Conservation (phyloP, 2,797 vertebrate species). For the Hemibagrus guttatus region DNA sequence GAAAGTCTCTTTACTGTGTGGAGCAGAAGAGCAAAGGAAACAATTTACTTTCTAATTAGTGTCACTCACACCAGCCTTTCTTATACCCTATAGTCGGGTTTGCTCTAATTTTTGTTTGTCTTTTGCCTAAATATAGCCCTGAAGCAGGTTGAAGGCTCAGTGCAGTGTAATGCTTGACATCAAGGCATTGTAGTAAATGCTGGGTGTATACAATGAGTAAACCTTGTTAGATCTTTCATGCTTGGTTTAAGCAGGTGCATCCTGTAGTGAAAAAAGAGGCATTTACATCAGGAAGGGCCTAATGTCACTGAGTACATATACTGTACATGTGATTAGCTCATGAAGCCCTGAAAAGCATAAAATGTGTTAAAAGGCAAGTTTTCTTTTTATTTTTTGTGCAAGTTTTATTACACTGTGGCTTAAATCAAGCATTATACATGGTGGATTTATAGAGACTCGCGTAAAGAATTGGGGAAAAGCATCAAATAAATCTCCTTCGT, state of each 20-base stretch:
- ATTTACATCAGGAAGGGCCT: slow-evolving; percentile 45
- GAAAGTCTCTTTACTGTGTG: neutral
- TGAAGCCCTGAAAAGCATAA: slow-evolving; percentile 22
- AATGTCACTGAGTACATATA: slow-evolving; percentile 22
- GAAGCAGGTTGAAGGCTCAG: slow-evolving; percentile 36
- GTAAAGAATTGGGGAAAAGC: slow-evolving; percentile 25
- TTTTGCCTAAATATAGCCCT: slow-evolving; percentile 54
- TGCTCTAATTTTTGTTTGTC: slow-evolving; percentile 58
- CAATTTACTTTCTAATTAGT: neutral
- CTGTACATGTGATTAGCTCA: slow-evolving; percentile 31
- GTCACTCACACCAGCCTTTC: too few species aligned
- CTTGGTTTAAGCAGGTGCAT: slow-evolving; percentile 53
- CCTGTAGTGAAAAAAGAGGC: slow-evolving; percentile 46
- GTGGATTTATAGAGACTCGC: slow-evolving; percentile 6
- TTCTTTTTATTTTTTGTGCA: too few species aligned
- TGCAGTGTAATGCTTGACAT: slow-evolving; percentile 13
- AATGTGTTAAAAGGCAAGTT: slow-evolving; percentile 10
- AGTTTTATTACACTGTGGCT: neutral
- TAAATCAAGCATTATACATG: slow-evolving; percentile 5
- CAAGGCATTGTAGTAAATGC: slow-evolving; percentile 48
- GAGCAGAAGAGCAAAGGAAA: neutral
- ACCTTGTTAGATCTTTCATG: slow-evolving; percentile 41
- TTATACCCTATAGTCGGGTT: neutral
- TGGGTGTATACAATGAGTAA: slow-evolving; percentile 33
- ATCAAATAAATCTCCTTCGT: slow-evolving; percentile 25